Evolutionary conservation across 2,113 vertebrate genomes (phyloP).

Genomic region (Piaya cayana): DNA sequence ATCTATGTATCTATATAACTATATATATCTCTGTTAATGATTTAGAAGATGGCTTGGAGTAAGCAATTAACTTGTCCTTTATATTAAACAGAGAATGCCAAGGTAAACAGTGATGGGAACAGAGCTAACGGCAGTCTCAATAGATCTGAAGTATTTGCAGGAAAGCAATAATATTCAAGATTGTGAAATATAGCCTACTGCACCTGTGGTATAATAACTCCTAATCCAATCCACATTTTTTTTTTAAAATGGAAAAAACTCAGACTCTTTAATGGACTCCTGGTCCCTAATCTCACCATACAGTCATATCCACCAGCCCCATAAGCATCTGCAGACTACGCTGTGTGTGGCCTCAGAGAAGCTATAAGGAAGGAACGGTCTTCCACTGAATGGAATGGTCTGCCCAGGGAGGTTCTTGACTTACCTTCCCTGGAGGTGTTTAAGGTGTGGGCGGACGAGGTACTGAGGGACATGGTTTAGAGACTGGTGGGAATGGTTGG

Average conservation of each 20-base stretch:
- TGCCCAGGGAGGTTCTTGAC: too few relatives aligned
- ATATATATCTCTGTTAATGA: neutral
- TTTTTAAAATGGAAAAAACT: too few relatives aligned
- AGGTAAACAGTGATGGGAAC: neutral
- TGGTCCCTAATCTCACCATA: neutral
- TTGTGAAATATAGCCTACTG: neutral
- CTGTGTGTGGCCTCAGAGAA: too few relatives aligned
- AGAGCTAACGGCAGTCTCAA: neutral
- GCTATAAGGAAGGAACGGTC: too few relatives aligned
- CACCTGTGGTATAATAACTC: neutral
- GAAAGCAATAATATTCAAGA: neutral
- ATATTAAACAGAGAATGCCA: neutral
- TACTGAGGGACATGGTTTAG: too few relatives aligned
- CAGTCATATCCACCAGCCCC: neutral
- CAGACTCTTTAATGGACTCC: too few relatives aligned
- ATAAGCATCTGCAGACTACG: neutral
- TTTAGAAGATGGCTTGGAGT: neutral
- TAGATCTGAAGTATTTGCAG: neutral
- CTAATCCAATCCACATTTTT: neutral
- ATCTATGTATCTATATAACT: too few relatives aligned
- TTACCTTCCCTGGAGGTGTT: too few relatives aligned
- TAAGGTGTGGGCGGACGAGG: too few relatives aligned
- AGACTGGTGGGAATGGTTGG: too few relatives aligned
- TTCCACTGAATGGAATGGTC: too few relatives aligned
- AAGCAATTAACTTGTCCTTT: neutral